phyloP scores from a whole-genome alignment of 1,140 invertebrate species.

The Drosophila dunni region DNA sequence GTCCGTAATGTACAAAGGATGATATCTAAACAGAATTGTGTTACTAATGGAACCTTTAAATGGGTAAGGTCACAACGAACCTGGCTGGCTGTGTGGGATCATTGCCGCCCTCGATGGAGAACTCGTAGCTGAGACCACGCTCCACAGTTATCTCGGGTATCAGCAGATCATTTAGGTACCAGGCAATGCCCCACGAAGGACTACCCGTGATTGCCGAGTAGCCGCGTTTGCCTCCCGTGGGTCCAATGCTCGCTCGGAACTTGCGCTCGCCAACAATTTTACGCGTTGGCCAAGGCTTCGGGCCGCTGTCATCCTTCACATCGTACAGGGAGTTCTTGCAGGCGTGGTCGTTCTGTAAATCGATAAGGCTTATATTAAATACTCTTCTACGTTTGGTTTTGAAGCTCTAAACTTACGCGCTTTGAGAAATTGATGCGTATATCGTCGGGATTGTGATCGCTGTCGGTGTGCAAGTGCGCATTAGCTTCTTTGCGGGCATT shows the following conservation, averaged over 20 bases:
- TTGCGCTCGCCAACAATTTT: slow-evolving; percentile 85
- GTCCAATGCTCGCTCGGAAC: slow-evolving; percentile 92
- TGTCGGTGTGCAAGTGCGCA: slow-evolving; percentile 88
- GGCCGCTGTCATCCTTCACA: slow-evolving; percentile 85
- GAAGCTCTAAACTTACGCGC: slow-evolving; percentile 61
- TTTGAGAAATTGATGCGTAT: slow-evolving; percentile 90
- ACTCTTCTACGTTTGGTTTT: too few relatives aligned
- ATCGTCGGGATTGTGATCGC: slow-evolving; percentile 90
- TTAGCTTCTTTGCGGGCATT: slow-evolving; percentile 92
- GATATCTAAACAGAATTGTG: slow-evolving; percentile 87
- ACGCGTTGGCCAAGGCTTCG: slow-evolving; percentile 88
- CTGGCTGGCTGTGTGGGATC: slow-evolving; percentile 88
- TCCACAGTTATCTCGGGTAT: slow-evolving; percentile 96
- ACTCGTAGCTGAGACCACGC: slow-evolving; percentile 94
- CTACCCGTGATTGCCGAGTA: slow-evolving; percentile 92
- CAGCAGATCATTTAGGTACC: slow-evolving; percentile 96
- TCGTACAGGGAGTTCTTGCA: slow-evolving; percentile 84
- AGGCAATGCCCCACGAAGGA: slow-evolving; percentile 95
- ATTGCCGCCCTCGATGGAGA: slow-evolving; percentile 92
- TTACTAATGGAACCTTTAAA: neutral
- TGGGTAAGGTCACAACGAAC: slow-evolving; percentile 81
- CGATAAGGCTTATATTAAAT: neutral
- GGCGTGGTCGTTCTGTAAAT: slow-evolving; percentile 74
- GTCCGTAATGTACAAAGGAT: slow-evolving; percentile 97
- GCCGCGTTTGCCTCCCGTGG: slow-evolving; percentile 91